A percentile compares a stretch with the other conserved stretches of the same genome.
These are phyloP conservation scores for Drosophila histrio DNA, from an alignment of 2,888 invertebrate genomes.

Conservation along the genomic window DNA sequence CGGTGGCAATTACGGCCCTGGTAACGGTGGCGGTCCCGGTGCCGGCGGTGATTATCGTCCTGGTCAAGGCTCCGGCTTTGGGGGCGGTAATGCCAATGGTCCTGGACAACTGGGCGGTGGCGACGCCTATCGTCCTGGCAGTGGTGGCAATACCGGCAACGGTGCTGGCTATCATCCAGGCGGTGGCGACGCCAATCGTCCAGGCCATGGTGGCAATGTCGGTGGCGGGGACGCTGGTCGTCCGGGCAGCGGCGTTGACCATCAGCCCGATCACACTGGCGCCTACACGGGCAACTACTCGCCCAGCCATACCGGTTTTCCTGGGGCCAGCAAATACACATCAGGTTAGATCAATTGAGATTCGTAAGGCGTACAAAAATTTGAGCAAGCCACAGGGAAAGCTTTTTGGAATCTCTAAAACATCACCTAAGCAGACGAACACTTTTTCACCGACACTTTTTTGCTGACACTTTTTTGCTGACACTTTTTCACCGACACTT, in stretches of 20 bases:
- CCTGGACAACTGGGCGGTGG: slow-evolving; percentile 22
- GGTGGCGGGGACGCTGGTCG: slow-evolving; percentile 22
- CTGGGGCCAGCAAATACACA: slow-evolving; percentile 79
- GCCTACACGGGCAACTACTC: slow-evolving; percentile 52
- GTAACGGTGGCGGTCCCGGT: slow-evolving; percentile 29
- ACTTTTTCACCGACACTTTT: no score
- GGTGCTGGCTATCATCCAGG: slow-evolving; percentile 28
- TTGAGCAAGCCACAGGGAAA: slow-evolving; percentile 58
- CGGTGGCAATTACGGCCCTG: slow-evolving; percentile 24
- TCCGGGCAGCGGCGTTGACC: slow-evolving; percentile 26
- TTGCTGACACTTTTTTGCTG: no score
- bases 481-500: no score
- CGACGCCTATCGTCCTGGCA: slow-evolving; percentile 19
- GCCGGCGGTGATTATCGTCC: slow-evolving; percentile 11
- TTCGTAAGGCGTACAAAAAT: slow-evolving; percentile 58
- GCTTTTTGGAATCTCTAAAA: not conserved
- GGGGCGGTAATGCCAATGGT: slow-evolving; percentile 29
- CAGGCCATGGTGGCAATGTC: slow-evolving; percentile 28
- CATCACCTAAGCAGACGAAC: no score
- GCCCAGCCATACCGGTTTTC: slow-evolving; percentile 78
- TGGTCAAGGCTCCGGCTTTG: slow-evolving; percentile 18
- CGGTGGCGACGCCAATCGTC: slow-evolving; percentile 31
- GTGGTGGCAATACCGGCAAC: slow-evolving; percentile 16
- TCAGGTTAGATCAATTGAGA: slow-evolving; percentile 80
- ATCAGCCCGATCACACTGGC: slow-evolving; percentile 28